phyloP scores from a whole-genome alignment of 2,113 vertebrate genomes.

The Alexandromys fortis region DNA sequence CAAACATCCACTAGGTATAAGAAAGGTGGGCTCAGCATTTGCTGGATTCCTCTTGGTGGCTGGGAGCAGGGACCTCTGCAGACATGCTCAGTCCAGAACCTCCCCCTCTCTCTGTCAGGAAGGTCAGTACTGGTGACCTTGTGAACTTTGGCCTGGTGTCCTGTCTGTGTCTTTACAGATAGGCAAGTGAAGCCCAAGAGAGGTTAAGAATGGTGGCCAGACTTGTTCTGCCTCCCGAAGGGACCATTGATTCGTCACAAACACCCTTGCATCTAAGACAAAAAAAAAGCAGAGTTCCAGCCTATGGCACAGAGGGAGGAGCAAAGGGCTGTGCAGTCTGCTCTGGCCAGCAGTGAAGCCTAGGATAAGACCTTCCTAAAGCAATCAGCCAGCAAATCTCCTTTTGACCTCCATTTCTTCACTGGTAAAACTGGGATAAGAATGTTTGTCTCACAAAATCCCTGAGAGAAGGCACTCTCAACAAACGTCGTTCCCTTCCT shows the following conservation, averaged over 20 bases:
- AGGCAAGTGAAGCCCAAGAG: background rate
- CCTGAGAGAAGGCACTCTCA: background rate
- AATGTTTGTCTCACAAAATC: background rate
- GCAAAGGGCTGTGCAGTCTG: rapidly evolving
- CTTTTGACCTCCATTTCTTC: background rate
- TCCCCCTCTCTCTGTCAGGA: background rate
- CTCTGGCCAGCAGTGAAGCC: background rate
- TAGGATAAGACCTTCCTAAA: background rate
- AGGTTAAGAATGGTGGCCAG: background rate
- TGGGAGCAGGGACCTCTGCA: background rate
- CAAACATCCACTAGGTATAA: background rate
- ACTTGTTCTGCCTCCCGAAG: background rate
- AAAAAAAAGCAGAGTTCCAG: background rate
- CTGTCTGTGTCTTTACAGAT: background rate
- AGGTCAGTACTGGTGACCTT: background rate
- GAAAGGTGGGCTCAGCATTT: background rate
- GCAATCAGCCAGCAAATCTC: background rate
- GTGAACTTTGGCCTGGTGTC: background rate
- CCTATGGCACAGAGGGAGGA: background rate
- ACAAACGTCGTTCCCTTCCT: slow-evolving; percentile 27
- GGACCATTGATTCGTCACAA: background rate
- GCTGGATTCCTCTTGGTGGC: background rate
- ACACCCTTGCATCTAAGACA: background rate
- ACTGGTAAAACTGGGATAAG: background rate
- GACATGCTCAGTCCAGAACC: background rate